Percentiles rank a stretch among this genome's conserved stretches.
Conservation (phyloP, 2,888 invertebrate genomes). For the Frankliniella intonsa region DNA sequence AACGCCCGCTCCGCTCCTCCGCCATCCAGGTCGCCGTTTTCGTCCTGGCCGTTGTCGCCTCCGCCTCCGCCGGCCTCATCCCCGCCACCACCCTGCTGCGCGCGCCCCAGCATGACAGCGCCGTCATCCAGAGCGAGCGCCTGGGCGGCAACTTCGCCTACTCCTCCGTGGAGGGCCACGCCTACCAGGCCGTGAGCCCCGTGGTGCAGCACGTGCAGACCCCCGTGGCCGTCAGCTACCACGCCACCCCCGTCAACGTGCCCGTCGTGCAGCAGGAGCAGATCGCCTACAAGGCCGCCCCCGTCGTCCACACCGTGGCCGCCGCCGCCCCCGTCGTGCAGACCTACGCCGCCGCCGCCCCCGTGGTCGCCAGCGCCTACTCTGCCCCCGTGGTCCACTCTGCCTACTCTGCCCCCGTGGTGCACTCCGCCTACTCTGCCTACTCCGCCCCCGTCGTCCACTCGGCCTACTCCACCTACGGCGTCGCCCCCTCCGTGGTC, state of each 20-base stretch:
- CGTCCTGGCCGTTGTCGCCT: conserved; percentile 34
- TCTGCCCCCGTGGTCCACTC: conserved; percentile 33
- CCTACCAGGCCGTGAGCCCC: conserved; percentile 49
- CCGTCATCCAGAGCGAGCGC: conserved; percentile 51
- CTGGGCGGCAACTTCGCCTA: conserved; percentile 55
- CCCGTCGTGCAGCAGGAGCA: conserved; percentile 29
- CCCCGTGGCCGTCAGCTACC: conserved; percentile 46
- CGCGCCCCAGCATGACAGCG: conserved; percentile 51
- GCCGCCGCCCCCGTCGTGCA: conserved; percentile 32
- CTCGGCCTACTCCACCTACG: not conserved
- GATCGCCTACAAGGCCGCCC: conserved; percentile 34
- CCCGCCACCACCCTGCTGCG: conserved; percentile 44
- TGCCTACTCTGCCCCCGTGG: conserved; percentile 28
- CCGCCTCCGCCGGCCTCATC: conserved; percentile 36
- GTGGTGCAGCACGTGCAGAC: conserved; percentile 44
- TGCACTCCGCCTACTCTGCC: conserved; percentile 28
- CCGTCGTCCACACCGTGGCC: conserved; percentile 33
- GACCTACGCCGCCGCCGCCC: conserved; percentile 32
- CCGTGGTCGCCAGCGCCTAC: conserved; percentile 30
- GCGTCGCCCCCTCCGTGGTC: not conserved
- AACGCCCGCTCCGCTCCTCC: conserved; percentile 33
- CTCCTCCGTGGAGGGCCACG: conserved; percentile 52
- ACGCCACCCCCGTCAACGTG: conserved; percentile 39
- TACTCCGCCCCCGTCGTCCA: conserved; percentile 28
- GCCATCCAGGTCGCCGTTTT: conserved; percentile 34